Evolutionary conservation across 2,797 vertebrate species (phyloP).

Genomic region (Syncerus caffer): DNA sequence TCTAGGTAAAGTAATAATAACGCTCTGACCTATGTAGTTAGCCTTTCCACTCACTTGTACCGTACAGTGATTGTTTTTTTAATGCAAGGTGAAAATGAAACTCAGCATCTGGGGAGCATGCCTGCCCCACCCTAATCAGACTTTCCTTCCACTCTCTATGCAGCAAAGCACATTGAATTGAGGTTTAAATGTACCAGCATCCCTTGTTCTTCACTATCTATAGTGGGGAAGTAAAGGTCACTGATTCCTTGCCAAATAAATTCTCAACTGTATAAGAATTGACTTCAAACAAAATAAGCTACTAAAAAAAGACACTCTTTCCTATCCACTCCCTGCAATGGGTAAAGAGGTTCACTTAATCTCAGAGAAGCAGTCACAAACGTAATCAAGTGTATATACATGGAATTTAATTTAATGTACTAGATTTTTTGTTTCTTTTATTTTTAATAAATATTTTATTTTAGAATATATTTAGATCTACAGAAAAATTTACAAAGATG

Average conservation of each 20-base stretch:
- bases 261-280: background rate
- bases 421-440: background rate
- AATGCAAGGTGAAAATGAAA: constrained; percentile 68
- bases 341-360: background rate
- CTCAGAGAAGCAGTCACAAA: background rate
- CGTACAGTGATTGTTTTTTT: background rate
- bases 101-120: constrained; percentile 76
- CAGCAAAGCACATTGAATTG: constrained; percentile 30
- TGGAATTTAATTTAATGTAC: background rate
- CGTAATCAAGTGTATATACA: background rate
- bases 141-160: constrained; percentile 64
- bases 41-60: constrained; percentile 26
- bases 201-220: constrained; percentile 19
- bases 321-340: background rate
- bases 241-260: background rate
- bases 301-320: background rate
- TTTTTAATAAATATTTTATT: background rate
- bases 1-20: background rate
- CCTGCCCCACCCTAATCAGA: constrained; percentile 39
- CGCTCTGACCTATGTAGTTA: constrained; percentile 2
- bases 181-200: constrained; percentile 63
- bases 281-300: background rate
- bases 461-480: background rate
- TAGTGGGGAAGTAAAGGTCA: background rate
- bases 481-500: background rate